Percentiles rank a stretch among this genome's conserved stretches.
These are phyloP conservation scores for Drosophila histrio DNA, from an alignment of 2,888 invertebrate genomes.

Conservation along the genomic window DNA sequence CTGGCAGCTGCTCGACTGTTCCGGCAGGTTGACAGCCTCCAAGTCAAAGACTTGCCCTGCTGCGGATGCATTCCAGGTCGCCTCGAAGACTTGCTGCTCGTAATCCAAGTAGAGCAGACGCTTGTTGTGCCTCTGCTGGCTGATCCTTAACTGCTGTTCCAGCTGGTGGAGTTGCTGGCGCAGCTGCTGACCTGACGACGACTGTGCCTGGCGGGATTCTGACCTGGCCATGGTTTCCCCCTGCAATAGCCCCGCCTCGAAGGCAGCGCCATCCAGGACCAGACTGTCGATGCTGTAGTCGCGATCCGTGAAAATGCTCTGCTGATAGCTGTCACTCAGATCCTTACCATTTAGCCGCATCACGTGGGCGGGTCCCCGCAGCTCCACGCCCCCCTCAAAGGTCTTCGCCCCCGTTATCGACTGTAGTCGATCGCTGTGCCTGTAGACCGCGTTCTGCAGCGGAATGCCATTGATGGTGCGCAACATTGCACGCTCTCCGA, in stretches of 20 bases:
- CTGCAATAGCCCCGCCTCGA: conserved; percentile 64
- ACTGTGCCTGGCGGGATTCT: background rate
- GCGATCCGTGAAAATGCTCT: conserved; percentile 69
- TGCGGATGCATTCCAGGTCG: conserved; percentile 53
- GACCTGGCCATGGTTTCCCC: background rate
- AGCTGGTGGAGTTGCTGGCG: conserved; percentile 8
- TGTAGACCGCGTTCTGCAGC: conserved; percentile 69
- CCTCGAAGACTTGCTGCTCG: conserved; percentile 37
- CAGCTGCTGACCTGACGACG: background rate
- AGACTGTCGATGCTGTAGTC: conserved; percentile 77
- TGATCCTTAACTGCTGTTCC: conserved; percentile 21
- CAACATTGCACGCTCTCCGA: conserved; percentile 62
- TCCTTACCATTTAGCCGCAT: conserved; percentile 70
- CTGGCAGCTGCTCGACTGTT: conserved; percentile 47
- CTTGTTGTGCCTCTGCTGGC: conserved; percentile 14
- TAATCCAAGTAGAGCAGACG: conserved; percentile 77
- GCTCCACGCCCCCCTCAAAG: conserved; percentile 60
- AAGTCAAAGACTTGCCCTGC: conserved; percentile 33
- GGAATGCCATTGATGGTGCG: conserved; percentile 77
- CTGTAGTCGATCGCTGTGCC: conserved; percentile 64
- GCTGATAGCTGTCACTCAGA: conserved; percentile 70
- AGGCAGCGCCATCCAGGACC: conserved; percentile 66
- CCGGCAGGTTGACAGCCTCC: conserved; percentile 10
- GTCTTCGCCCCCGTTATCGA: conserved; percentile 70
- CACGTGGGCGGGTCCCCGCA: conserved; percentile 76